Conservation (phyloP, 2,888 invertebrate genomes). For the Ethmia dodecea region DNA sequence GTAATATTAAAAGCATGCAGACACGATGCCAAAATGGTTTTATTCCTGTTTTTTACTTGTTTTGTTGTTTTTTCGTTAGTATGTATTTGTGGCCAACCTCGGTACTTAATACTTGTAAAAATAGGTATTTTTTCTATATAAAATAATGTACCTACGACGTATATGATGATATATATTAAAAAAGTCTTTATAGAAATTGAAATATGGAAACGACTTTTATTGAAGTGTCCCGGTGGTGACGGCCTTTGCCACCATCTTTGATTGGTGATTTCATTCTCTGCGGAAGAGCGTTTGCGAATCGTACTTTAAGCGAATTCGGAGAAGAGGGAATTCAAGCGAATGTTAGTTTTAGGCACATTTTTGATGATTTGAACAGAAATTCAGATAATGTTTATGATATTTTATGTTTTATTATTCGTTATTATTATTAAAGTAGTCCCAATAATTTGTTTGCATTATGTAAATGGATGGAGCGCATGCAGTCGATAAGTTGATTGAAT, state of each 20-base stretch:
- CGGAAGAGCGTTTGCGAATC: too few species aligned
- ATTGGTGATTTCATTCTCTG: too few species aligned
- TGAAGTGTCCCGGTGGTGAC: conserved; percentile 39
- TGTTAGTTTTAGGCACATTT: too few species aligned
- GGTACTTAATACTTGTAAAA: conserved; percentile 74
- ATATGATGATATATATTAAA: conserved; percentile 72
- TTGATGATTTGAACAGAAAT: too few species aligned
- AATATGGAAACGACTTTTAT: conserved; percentile 67
- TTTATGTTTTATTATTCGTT: too few species aligned
- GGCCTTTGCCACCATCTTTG: not conserved
- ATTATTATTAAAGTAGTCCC: too few species aligned
- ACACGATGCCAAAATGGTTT: conserved; percentile 77
- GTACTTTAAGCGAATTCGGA: too few species aligned
- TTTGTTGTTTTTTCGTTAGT: conserved; percentile 75
- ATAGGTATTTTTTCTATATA: conserved; percentile 76
- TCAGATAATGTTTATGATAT: too few species aligned
- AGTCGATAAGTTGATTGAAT: too few species aligned
- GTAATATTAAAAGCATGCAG: conserved; percentile 64
- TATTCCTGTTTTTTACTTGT: conserved; percentile 75
- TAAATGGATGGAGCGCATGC: too few species aligned
- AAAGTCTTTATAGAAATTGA: conserved; percentile 73
- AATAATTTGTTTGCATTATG: too few species aligned
- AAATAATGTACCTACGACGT: conserved; percentile 74
- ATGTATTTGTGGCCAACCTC: conserved; percentile 75
- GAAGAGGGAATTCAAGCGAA: too few species aligned